Evolutionary conservation across 2,113 vertebrate species (phyloP), one percentile per base, ranked within the genome.

Genomic region (Rhombomys opimus): DNA sequence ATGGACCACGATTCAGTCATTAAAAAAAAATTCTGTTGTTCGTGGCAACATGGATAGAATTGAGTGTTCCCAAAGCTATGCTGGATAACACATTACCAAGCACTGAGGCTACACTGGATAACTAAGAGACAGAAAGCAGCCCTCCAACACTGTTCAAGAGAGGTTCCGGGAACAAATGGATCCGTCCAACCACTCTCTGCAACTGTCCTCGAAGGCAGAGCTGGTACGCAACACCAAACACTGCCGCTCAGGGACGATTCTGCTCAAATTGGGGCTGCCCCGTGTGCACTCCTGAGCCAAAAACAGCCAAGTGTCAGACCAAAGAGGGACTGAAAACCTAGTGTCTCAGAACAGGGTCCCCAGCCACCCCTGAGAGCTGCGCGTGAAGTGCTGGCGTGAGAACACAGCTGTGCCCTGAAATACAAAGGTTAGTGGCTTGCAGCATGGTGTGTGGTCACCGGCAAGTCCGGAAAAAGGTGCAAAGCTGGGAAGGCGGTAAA

Each of bases 401-500:
- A 94, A 91, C 93, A 61, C n/a, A 84, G 30, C 63, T 57, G 46
- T 59, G 27, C 46, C 67, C 23, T 84, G 80, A 86, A 89, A 87
- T 61, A 54, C 54, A 52, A 18, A 87, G 27, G 46, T 86, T 59
- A 82, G 0, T 6, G 30, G 63, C 70, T 41, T 80, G 52, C 23
- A 50, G 50, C 38, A 81, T 59, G 68, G 67, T 65, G 75, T 35
- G 20, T 41, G 20, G 85, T 70, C 84, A n/a, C 0, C 73, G 67
- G 85, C 46, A 72, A 87, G 59, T 59, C 50, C 76, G 90, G 54
- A 14, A 84, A 78, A 22, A 92, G 35, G 85, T 57, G 81, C 61
- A 46, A 91, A 77, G 46, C 23, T 38, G 73, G 78, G 90, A 80
- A 84, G 63, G 63, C 17, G 46, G 46, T 46, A 46, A 46, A 46